phyloP scores from a whole-genome alignment of 2,113 vertebrate species.

The Cyprinodon tularosa region DNA sequence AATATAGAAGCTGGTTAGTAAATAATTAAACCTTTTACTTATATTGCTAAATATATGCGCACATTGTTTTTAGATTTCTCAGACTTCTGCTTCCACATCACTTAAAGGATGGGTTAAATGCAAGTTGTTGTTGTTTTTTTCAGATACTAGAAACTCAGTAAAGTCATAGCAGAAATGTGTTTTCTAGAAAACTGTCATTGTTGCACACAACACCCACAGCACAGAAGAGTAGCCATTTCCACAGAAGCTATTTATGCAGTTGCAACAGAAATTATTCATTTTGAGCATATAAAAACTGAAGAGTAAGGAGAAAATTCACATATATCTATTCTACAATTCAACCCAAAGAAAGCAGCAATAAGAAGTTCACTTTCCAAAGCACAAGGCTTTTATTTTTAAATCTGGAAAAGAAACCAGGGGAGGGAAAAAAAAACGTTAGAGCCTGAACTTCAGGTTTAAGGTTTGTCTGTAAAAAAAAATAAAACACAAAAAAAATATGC shows the following conservation, averaged over 20 bases:
- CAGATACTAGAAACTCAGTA: not conserved
- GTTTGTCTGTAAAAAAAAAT: too few relatives aligned
- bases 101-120: not conserved
- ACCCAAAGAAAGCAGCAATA: not conserved
- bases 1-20: not conserved
- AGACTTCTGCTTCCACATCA: not conserved
- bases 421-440: not conserved
- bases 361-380: not conserved
- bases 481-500: too few relatives aligned
- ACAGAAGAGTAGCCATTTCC: not conserved
- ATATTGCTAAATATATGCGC: not conserved
- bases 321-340: not conserved
- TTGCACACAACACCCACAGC: conserved; percentile 3
- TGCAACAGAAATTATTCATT: conserved; percentile 5
- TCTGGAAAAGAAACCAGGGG: not conserved
- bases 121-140: not conserved
- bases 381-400: not conserved
- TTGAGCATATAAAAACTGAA: not conserved
- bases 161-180: not conserved
- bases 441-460: too few relatives aligned
- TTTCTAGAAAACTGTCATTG: not conserved
- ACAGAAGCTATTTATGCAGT: conserved; percentile 1
- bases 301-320: not conserved
- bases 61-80: not conserved
- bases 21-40: conserved; percentile 5